A percentile compares a stretch with the other conserved stretches of the same genome.
Conservation (phyloP, 2,797 vertebrate genomes). For the Enteromius treurensis region DNA sequence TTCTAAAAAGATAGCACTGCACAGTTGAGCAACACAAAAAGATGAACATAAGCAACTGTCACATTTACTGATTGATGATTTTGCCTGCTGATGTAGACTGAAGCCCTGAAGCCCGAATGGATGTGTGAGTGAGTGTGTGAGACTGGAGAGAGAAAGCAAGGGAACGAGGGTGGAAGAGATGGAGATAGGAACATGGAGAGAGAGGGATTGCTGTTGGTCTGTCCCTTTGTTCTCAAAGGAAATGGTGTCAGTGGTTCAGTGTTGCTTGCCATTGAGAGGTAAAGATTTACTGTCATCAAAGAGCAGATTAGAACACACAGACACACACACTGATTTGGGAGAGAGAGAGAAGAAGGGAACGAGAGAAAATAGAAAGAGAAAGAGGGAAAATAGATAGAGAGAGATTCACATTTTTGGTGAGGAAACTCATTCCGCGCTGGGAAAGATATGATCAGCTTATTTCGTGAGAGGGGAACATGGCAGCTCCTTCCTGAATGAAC, state of each 20-base stretch:
- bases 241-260: conserved; percentile 90
- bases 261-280: conserved; percentile 93
- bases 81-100: conserved; percentile 1
- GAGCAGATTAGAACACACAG: conserved; percentile 94
- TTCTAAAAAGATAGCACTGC: neutral
- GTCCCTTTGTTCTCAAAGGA: conserved; percentile 93
- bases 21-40: neutral
- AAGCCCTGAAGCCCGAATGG: neutral
- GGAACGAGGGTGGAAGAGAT: conserved; percentile 29
- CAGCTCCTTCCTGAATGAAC: conserved; percentile 99
- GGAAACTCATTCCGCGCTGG: conserved; percentile 95
- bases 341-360: conserved; percentile 31
- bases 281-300: conserved; percentile 99
- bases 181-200: conserved; percentile 66
- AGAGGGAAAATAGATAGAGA: conserved; percentile 45
- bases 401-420: conserved; percentile 91
- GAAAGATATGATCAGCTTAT: conserved; percentile 99
- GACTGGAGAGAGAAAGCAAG: conserved; percentile 18
- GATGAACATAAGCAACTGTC: conserved; percentile 15
- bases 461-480: conserved; percentile 98
- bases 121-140: conserved; percentile 4
- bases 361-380: conserved; percentile 32
- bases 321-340: conserved; percentile 83
- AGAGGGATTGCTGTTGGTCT: conserved; percentile 84
- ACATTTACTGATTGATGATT: conserved; percentile 33